These are phyloP conservation scores for Pleuronectes platessa DNA, from an alignment of 2,113 vertebrate genomes.

Conservation along the genomic window DNA sequence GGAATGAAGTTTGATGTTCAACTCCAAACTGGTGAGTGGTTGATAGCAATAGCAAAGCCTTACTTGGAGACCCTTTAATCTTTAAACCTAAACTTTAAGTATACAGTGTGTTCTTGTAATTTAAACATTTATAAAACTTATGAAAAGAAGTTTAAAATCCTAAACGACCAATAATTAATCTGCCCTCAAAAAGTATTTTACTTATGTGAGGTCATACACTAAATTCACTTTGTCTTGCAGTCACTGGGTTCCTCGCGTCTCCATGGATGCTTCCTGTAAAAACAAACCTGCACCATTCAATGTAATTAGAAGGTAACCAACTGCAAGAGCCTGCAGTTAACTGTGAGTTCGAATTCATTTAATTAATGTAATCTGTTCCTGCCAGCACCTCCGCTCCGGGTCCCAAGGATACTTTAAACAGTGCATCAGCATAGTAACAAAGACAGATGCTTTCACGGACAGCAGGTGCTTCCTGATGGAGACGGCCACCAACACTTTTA, in stretches of 20 bases:
- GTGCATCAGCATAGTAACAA: background rate
- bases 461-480: constrained; percentile 53
- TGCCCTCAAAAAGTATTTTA: too few relatives aligned
- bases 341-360: constrained; percentile 20
- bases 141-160: too few relatives aligned
- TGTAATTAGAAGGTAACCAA: constrained; percentile 34
- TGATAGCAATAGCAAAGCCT: too few relatives aligned
- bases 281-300: background rate
- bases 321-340: constrained; percentile 21
- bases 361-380: constrained; percentile 41
- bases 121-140: too few relatives aligned
- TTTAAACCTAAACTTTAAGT: too few relatives aligned
- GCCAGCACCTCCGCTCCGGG: constrained; percentile 25
- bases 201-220: too few relatives aligned
- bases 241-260: background rate
- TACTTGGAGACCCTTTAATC: too few relatives aligned
- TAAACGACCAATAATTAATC: too few relatives aligned
- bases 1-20: background rate
- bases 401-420: constrained; percentile 34
- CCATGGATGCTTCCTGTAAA: background rate
- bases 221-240: too few relatives aligned
- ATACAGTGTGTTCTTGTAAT: too few relatives aligned
- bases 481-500: constrained; percentile 35
- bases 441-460: constrained; percentile 41
- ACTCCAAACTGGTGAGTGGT: background rate